Evolutionary conservation across 1,140 invertebrate genomes (phyloP).

Genomic region (Drosophila micromelanica): DNA sequence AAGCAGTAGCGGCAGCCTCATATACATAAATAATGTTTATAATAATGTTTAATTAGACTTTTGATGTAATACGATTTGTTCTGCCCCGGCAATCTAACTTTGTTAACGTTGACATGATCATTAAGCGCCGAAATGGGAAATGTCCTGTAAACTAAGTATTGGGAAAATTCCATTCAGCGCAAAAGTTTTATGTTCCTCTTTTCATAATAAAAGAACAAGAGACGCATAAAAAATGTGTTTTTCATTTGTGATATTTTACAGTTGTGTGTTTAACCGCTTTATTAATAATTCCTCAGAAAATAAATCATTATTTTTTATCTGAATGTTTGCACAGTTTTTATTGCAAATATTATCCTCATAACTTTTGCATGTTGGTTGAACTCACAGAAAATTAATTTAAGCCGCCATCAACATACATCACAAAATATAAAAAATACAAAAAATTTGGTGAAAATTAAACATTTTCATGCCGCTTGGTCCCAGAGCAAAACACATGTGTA

Average conservation of each 20-base stretch:
- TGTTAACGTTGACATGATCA: constrained; percentile 22
- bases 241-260: too few relatives aligned
- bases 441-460: not conserved
- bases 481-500: constrained; percentile 3
- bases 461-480: constrained; percentile 2
- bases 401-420: constrained; percentile 2
- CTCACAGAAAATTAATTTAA: constrained; percentile 41
- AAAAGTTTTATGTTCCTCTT: not conserved
- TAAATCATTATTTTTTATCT: not conserved
- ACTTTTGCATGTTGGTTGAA: constrained; percentile 10
- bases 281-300: not conserved
- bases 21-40: constrained; percentile 17
- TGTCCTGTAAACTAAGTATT: constrained; percentile 6
- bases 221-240: too few relatives aligned
- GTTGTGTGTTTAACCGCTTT: not conserved
- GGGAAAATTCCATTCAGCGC: not conserved
- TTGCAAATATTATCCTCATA: not conserved
- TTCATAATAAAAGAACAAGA: too few relatives aligned
- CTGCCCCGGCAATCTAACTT: constrained; percentile 28
- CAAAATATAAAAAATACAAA: constrained; percentile 1
- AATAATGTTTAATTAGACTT: constrained; percentile 45
- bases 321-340: too few relatives aligned
- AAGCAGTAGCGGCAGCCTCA: not conserved
- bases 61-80: constrained; percentile 6
- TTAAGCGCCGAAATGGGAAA: constrained; percentile 8